Percentiles rank a stretch among this genome's conserved stretches.
These are phyloP conservation scores for Drosophila prolongata DNA, from an alignment of 2,888 invertebrate species.

Conservation along the genomic window DNA sequence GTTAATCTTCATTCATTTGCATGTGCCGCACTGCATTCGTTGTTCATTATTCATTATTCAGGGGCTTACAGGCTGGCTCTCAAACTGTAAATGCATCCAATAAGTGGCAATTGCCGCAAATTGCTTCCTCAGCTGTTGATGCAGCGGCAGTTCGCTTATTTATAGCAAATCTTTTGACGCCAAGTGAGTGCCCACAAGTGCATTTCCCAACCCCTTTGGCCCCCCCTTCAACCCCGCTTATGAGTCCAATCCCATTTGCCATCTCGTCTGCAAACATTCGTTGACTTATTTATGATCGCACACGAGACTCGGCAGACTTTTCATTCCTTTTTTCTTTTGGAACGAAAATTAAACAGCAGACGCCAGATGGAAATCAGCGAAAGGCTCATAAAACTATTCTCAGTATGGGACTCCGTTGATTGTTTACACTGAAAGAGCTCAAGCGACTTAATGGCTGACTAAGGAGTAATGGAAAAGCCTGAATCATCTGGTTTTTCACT, in stretches of 20 bases:
- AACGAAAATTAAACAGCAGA: slow-evolving; percentile 18
- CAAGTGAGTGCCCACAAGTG: slow-evolving; percentile 74
- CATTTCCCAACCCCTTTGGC: slow-evolving; percentile 9
- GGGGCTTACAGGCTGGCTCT: slow-evolving; percentile 27
- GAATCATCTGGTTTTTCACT: slow-evolving; percentile 37
- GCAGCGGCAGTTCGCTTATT: slow-evolving; percentile 43
- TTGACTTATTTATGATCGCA: slow-evolving; percentile 52
- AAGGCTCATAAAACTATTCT: slow-evolving; percentile 43
- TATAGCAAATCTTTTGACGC: slow-evolving; percentile 54
- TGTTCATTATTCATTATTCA: slow-evolving; percentile 46
- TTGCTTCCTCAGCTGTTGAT: slow-evolving; percentile 52
- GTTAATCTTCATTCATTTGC: slow-evolving; percentile 66
- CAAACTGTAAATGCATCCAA: slow-evolving; percentile 53
- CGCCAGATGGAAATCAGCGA: slow-evolving; percentile 42
- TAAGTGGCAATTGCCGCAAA: slow-evolving; percentile 74
- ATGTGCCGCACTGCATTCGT: slow-evolving; percentile 42
- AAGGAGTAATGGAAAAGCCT: slow-evolving; percentile 32
- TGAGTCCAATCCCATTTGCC: slow-evolving; percentile 19
- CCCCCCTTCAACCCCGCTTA: background rate
- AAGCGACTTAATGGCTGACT: slow-evolving; percentile 31
- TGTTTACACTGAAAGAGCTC: slow-evolving; percentile 32
- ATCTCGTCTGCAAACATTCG: slow-evolving; percentile 34
- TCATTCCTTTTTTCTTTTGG: background rate
- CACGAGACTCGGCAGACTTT: slow-evolving; percentile 18
- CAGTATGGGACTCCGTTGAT: slow-evolving; percentile 24